Evolutionary conservation across 37 sponge, comb jelly and placozoan species (phyloP).

Genomic region (Crambe crambe): DNA sequence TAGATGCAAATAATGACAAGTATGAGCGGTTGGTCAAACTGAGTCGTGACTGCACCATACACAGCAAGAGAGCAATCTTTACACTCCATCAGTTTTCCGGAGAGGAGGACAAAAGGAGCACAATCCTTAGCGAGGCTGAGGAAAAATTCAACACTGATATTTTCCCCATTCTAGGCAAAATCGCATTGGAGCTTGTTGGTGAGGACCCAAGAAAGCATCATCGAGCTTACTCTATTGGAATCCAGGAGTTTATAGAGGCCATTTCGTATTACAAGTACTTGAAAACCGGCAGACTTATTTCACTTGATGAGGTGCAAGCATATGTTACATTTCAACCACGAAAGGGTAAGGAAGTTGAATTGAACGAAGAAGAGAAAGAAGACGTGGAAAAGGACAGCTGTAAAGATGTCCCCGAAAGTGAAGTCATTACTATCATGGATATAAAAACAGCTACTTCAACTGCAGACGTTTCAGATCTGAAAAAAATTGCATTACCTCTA

Average conservation of each 20-base stretch:
- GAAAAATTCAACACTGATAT: slow-evolving; percentile 27
- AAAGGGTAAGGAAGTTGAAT: too few relatives aligned
- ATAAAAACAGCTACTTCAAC: background rate
- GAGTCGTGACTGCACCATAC: slow-evolving; percentile 86
- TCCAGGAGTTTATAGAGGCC: slow-evolving; percentile 90
- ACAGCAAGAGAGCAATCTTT: slow-evolving; percentile 89
- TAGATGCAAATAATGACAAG: slow-evolving; percentile 75
- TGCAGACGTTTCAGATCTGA: background rate
- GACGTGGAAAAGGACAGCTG: background rate
- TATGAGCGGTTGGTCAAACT: slow-evolving; percentile 85
- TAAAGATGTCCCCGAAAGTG: background rate
- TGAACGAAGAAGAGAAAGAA: background rate
- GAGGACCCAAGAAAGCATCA: slow-evolving; percentile 47
- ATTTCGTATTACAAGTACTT: slow-evolving; percentile 55
- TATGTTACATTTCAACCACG: slow-evolving; percentile 26
- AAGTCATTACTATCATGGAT: background rate
- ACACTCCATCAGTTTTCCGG: slow-evolving; percentile 62
- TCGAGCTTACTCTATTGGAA: slow-evolving; percentile 62
- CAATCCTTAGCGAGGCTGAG: slow-evolving; percentile 34
- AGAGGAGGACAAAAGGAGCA: slow-evolving; percentile 1
- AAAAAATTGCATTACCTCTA: slow-evolving; percentile 31
- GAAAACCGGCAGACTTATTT: slow-evolving; percentile 30
- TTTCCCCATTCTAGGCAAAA: slow-evolving; percentile 25
- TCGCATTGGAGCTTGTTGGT: slow-evolving; percentile 47
- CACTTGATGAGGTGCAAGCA: slow-evolving; percentile 26